Percentiles rank a stretch among this genome's conserved stretches.
phyloP scores from a whole-genome alignment of 2,113 vertebrate species.

The Formicarius rufipectus region DNA sequence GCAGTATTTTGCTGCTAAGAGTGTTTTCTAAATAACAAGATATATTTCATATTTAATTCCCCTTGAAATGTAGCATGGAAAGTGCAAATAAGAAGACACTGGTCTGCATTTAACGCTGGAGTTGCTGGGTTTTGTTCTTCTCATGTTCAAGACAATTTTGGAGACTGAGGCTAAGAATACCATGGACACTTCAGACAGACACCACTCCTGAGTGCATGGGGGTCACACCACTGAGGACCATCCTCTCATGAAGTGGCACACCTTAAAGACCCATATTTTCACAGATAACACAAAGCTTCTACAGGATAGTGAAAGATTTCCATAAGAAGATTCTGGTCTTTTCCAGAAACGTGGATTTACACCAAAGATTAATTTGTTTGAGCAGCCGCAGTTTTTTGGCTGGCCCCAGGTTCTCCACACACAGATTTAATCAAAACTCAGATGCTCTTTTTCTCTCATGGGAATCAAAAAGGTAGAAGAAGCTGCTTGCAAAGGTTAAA shows the following conservation, averaged over 20 bases:
- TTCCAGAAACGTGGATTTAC: neutral
- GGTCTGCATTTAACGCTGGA: neutral
- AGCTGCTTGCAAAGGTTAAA: slow-evolving; percentile 27
- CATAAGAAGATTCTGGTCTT: neutral
- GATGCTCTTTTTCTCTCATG: neutral
- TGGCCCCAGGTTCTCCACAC: neutral
- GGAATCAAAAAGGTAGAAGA: neutral
- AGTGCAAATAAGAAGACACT: neutral
- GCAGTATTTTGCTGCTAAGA: neutral
- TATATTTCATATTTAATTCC: neutral
- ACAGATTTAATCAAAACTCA: neutral
- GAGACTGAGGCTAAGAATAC: neutral
- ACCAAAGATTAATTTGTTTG: neutral
- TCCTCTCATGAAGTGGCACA: fast-evolving
- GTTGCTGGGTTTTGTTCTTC: neutral
- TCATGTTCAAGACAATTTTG: neutral
- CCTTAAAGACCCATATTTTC: neutral
- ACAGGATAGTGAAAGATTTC: neutral
- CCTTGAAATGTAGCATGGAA: neutral
- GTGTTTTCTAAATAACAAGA: neutral
- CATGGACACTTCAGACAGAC: neutral
- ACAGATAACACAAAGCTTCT: neutral
- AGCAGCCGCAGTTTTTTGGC: neutral
- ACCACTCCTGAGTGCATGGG: neutral
- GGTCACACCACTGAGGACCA: neutral